Conservation (phyloP, 1,140 invertebrate species). For the Laupala kohalensis region DNA sequence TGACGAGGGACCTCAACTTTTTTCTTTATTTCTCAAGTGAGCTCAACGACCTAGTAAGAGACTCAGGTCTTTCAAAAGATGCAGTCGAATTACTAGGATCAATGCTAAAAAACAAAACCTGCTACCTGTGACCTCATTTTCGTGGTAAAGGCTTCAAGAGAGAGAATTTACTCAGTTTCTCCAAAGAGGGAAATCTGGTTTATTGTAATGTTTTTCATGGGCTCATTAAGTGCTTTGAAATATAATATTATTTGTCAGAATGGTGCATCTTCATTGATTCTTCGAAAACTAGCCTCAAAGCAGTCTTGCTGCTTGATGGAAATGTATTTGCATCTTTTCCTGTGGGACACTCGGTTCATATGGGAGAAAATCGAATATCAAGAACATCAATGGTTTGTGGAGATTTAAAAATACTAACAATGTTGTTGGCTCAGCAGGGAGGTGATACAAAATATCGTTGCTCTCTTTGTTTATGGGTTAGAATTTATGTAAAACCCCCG, state of each 20-base stretch:
- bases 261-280: slow-evolving; percentile 18
- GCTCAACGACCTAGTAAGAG: too few relatives aligned
- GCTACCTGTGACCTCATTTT: slow-evolving; percentile 8
- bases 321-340: slow-evolving; percentile 13
- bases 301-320: slow-evolving; percentile 18
- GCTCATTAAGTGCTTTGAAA: slow-evolving; percentile 20
- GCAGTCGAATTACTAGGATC: too few relatives aligned
- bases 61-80: too few relatives aligned
- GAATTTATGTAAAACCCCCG: slow-evolving; percentile 20
- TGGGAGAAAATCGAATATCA: slow-evolving; percentile 1
- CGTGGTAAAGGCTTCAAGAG: slow-evolving; percentile 11
- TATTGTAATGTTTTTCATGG: slow-evolving; percentile 15
- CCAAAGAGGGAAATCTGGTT: slow-evolving; percentile 13
- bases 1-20: too few relatives aligned
- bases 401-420: too few relatives aligned
- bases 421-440: too few relatives aligned
- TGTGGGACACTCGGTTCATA: slow-evolving; percentile 5
- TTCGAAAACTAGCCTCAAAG: slow-evolving; percentile 17
- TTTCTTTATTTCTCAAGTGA: background rate
- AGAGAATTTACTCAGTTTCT: too few relatives aligned
- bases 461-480: slow-evolving; percentile 30
- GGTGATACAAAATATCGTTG: slow-evolving; percentile 13
- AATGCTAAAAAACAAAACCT: slow-evolving; percentile 16
- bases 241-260: slow-evolving; percentile 16
- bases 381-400: too few relatives aligned